Base-by-base conservation (phyloP, 2,797 vertebrate genomes). In the Lacerta agilis region DNA sequence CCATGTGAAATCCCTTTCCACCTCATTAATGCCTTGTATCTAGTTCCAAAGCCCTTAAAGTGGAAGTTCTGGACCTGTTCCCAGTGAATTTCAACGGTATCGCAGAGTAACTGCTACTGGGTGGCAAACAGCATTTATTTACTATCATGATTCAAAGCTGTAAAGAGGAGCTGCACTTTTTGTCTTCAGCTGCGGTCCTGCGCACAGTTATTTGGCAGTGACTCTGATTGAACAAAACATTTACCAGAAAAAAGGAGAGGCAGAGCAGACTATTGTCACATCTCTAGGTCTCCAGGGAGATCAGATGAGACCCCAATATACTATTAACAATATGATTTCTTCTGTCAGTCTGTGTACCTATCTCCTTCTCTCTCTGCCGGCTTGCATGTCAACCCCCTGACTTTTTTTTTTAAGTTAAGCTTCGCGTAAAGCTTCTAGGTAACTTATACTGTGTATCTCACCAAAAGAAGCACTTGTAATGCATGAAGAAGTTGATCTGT, bases 1-100 rank as follows among this genome's bases (percentile, higher is more conserved):
- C 18, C 41, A 55, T 75, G 18, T 41, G 72, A 69, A 85, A 66
- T 13, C 72, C 66, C 36, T 33, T 79, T 69, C 55, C 15, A 36
- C 55, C 38, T 77, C 69, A 76, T 86, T 77, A 64, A 25, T 45
- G 45, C 36, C 66, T 67, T 20, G 58, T 10, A 7, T 75, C 6
- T 41, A n/a, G 23, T 64, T 18, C 43, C 23, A 36, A 64, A 80
- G 3, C 17, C 18, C 15, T 41, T 67, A 75, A 85, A 18, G 58
- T 36, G 27, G 25, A 76, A 29, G 25, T 55, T 81, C 45, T 85
- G 87, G 55, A 84, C 76, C 33, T 43, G 79, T 88, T 88, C 49
- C 55, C 76, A 84, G 8, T 79, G 49, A 20, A 27, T 79, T 33
- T 79, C 58, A 64, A 33, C 8, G 36, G 6, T 45, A 41, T 8